A percentile compares a stretch with the other conserved stretches of the same genome.
Evolutionary conservation across 2,113 vertebrate species (phyloP).

Genomic region (Aythya baeri): DNA sequence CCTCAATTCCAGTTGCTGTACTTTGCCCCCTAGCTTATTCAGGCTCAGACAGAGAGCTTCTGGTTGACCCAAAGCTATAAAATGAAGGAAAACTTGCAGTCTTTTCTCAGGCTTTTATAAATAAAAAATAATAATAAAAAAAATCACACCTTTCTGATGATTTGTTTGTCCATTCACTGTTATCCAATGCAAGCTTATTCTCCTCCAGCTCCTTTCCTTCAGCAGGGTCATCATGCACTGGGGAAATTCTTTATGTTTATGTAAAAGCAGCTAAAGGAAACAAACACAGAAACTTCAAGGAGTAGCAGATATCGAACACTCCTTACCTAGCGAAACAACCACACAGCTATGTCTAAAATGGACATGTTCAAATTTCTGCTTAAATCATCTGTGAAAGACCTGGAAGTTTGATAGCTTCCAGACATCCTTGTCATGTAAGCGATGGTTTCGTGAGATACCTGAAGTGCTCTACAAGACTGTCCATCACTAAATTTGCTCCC

Average conservation of each 20-base stretch:
- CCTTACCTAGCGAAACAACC: not conserved
- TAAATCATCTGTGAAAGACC: not conserved
- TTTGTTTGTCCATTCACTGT: too few relatives aligned
- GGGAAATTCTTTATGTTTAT: not conserved
- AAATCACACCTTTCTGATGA: too few relatives aligned
- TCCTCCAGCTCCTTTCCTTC: not conserved
- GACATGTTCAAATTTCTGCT: not conserved
- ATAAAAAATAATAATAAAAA: not conserved
- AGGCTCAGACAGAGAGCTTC: not conserved
- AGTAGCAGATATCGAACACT: not conserved
- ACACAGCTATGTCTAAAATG: not conserved
- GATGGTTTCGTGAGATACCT: not conserved
- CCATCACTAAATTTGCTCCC: not conserved
- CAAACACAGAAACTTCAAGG: not conserved
- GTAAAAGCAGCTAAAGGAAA: not conserved
- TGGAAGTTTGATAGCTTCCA: not conserved
- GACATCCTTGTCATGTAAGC: not conserved
- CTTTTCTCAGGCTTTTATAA: not conserved
- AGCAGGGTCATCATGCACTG: not conserved
- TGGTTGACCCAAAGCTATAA: not conserved
- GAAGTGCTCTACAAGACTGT: not conserved
- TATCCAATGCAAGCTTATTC: not conserved
- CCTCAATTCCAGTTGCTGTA: not conserved
- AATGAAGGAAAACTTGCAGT: not conserved
- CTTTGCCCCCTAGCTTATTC: not conserved